These are phyloP conservation scores for Anticlea derivata DNA, from an alignment of 2,888 invertebrate species.

Conservation along the genomic window DNA sequence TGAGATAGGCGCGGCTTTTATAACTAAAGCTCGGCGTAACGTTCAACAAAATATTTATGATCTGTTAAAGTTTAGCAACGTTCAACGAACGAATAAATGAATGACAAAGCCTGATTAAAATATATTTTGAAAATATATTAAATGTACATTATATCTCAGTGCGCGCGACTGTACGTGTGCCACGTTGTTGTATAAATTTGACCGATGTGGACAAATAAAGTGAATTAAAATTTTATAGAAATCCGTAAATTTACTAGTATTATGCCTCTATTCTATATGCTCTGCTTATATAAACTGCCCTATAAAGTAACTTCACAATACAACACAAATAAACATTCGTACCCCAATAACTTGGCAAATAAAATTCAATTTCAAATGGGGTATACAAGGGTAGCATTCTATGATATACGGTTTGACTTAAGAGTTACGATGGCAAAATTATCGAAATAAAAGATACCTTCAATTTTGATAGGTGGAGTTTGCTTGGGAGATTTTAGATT, in stretches of 20 bases:
- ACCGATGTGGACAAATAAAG: too few species aligned
- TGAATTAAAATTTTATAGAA: too few species aligned
- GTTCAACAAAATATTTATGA: conserved; percentile 20
- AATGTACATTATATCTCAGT: too few species aligned
- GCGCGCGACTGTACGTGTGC: too few species aligned
- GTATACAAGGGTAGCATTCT: background rate
- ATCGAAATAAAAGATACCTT: too few species aligned
- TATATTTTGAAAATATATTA: too few species aligned
- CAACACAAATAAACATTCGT: conserved; percentile 8
- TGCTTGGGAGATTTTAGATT: too few species aligned
- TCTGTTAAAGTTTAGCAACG: conserved; percentile 17
- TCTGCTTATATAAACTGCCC: conserved; percentile 8
- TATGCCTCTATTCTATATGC: background rate
- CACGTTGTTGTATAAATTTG: too few species aligned
- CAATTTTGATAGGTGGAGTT: too few species aligned
- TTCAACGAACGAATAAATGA: too few species aligned
- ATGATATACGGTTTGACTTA: background rate
- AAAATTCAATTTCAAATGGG: conserved; percentile 17
- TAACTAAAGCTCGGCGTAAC: conserved; percentile 10
- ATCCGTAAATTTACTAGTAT: background rate
- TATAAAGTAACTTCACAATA: conserved; percentile 9
- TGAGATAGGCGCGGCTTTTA: conserved; percentile 44
- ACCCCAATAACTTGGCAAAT: conserved; percentile 10
- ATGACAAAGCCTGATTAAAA: too few species aligned
- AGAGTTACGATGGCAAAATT: background rate